Conservation (phyloP, 1,140 invertebrate species). For the Drosophila elegans region DNA sequence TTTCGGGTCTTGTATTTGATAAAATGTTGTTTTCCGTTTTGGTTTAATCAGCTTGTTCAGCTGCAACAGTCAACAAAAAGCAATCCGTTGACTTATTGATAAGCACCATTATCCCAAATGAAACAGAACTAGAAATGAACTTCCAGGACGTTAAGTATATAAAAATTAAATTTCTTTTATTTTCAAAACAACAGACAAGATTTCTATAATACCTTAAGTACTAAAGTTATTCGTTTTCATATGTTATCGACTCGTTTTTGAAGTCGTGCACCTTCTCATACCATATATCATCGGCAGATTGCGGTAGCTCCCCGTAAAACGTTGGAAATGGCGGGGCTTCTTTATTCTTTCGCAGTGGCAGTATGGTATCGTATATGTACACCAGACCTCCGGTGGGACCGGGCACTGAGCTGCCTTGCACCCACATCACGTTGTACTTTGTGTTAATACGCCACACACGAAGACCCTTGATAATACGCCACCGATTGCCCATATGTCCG, state of each 20-base stretch:
- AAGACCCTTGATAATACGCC: conserved; percentile 89
- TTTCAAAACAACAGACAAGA: conserved; percentile 23
- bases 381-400: conserved; percentile 93
- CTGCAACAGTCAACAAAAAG: too few relatives aligned
- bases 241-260: conserved; percentile 74
- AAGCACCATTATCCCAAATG: too few relatives aligned
- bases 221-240: conserved; percentile 60
- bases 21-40: too few relatives aligned
- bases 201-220: conserved; percentile 8
- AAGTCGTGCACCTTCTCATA: conserved; percentile 78
- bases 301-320: conserved; percentile 86
- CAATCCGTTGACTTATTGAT: too few relatives aligned
- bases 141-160: not conserved
- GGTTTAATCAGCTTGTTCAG: too few relatives aligned
- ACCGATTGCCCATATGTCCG: conserved; percentile 97
- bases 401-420: conserved; percentile 92
- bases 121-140: not conserved
- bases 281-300: conserved; percentile 85
- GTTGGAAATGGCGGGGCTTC: conserved; percentile 93
- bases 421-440: conserved; percentile 96
- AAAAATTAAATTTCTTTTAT: conserved; percentile 16
- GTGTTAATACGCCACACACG: conserved; percentile 96
- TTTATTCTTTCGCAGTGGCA: conserved; percentile 87
- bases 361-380: conserved; percentile 92
- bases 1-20: too few relatives aligned